Conservation (phyloP, 2,888 invertebrate genomes). For the Drosophila quinaria region DNA sequence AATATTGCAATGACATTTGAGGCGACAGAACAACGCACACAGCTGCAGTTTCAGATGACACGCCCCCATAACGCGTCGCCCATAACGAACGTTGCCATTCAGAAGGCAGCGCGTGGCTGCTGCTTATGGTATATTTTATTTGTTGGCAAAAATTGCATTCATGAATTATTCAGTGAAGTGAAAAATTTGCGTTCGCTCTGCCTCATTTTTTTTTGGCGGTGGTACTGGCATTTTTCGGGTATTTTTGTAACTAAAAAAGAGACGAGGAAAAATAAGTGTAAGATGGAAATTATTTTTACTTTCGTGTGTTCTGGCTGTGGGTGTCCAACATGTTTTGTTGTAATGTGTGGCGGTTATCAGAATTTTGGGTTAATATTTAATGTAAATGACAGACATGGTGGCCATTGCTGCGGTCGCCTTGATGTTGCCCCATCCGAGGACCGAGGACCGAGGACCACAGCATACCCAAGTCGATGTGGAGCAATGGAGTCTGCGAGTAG, state of each 20-base stretch:
- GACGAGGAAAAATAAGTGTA: conserved; percentile 29
- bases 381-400: conserved; percentile 68
- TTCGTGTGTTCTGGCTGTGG: conserved; percentile 33
- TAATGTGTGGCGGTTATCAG: conserved; percentile 71
- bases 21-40: conserved; percentile 54
- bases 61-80: conserved; percentile 33
- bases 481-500: conserved; percentile 23
- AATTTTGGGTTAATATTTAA: conserved; percentile 82
- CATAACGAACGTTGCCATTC: conserved; percentile 11
- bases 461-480: background rate
- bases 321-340: conserved; percentile 52
- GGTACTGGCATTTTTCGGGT: conserved; percentile 29
- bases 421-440: conserved; percentile 49
- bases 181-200: conserved; percentile 65
- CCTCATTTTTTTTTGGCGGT: conserved; percentile 36
- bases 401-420: conserved; percentile 56
- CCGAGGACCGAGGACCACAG: background rate
- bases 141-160: conserved; percentile 82
- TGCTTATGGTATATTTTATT: conserved; percentile 71
- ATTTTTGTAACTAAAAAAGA: conserved; percentile 36
- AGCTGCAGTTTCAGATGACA: conserved; percentile 47
- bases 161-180: conserved; percentile 82
- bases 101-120: conserved; percentile 33
- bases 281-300: conserved; percentile 59
- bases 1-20: conserved; percentile 67